phyloP scores from a whole-genome alignment of 2,888 invertebrate genomes.

The Torymus aiolomorphi region DNA sequence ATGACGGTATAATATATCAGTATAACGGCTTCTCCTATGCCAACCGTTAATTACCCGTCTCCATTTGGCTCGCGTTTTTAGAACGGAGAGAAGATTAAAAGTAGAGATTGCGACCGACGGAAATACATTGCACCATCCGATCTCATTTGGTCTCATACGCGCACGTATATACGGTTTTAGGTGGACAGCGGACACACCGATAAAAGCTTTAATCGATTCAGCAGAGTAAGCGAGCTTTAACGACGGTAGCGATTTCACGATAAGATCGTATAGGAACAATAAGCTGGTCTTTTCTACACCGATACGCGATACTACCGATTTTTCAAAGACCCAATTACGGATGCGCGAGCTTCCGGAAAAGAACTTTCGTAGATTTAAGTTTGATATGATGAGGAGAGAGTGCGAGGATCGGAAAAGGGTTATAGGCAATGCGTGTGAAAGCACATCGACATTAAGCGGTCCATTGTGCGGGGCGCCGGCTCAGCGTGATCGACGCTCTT shows the following conservation, averaged over 20 bases:
- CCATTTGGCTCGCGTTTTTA: neutral
- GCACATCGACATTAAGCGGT: constrained; percentile 22
- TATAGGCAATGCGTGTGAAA: constrained; percentile 38
- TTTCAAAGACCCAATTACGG: neutral
- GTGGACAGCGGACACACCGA: neutral
- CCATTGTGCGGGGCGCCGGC: constrained; percentile 34
- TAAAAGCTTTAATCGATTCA: too few species aligned
- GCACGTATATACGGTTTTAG: neutral
- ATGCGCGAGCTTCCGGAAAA: neutral
- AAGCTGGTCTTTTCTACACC: neutral
- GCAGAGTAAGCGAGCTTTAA: constrained; percentile 7
- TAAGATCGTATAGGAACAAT: constrained; percentile 1
- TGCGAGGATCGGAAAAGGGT: neutral
- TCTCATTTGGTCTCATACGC: too few species aligned
- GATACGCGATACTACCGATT: neutral
- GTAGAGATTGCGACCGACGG: neutral
- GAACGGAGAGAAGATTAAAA: neutral
- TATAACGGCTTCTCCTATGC: too few species aligned
- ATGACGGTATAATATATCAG: too few species aligned
- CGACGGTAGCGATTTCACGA: constrained; percentile 19
- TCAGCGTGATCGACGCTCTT: constrained; percentile 56
- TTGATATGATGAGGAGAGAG: neutral
- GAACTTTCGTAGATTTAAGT: too few species aligned
- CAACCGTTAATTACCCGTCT: too few species aligned
- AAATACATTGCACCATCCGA: too few species aligned